These are phyloP conservation scores for Drosophila meridionalis DNA, from an alignment of 2,888 invertebrate species.

Conservation along the genomic window DNA sequence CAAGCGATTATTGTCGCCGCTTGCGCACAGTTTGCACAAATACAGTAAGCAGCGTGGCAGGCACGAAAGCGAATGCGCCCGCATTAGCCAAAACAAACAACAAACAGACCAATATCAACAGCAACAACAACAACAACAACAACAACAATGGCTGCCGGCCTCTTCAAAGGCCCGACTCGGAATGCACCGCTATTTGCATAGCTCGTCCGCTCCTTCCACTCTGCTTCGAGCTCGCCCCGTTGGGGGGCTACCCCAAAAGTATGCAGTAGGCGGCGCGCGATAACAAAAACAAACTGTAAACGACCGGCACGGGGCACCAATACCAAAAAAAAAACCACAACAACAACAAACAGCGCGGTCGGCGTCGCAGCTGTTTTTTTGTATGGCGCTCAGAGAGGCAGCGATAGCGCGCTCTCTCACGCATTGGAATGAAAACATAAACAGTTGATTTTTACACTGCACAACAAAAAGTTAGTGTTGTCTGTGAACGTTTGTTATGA, in stretches of 20 bases:
- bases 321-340: conserved; percentile 30
- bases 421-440: conserved; percentile 67
- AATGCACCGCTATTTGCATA: conserved; percentile 67
- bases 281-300: conserved; percentile 70
- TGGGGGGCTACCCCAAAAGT: conserved; percentile 63
- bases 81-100: conserved; percentile 65
- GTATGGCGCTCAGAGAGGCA: conserved; percentile 24
- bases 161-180: conserved; percentile 40
- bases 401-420: conserved; percentile 27
- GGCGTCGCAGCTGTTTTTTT: conserved; percentile 46
- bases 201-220: conserved; percentile 9
- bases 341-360: conserved; percentile 8
- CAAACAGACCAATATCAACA: conserved; percentile 28
- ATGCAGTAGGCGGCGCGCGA: conserved; percentile 64
- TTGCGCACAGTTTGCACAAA: conserved; percentile 60
- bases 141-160: conserved; percentile 30
- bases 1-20: conserved; percentile 61
- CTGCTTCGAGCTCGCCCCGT: background rate
- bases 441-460: conserved; percentile 59
- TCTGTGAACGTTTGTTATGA: background rate
- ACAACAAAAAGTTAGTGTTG: background rate
- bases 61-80: conserved; percentile 46
- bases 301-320: conserved; percentile 60
- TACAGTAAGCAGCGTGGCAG: conserved; percentile 35
- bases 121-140: conserved; percentile 20